Evolutionary conservation across 2,888 invertebrate genomes (phyloP).

Genomic region (Papilio demoleus): DNA sequence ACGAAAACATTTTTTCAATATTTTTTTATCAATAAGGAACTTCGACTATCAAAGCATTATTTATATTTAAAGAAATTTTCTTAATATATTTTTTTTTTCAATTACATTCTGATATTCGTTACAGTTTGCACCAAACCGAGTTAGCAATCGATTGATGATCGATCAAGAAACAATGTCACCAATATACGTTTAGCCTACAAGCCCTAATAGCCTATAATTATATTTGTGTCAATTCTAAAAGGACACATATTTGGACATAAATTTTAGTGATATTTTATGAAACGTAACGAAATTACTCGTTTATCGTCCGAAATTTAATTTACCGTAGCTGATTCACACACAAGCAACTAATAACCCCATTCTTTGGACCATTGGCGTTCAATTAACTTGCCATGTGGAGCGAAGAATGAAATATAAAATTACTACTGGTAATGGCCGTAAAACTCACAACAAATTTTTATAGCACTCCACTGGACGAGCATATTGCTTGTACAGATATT

Average conservation of each 20-base stretch:
- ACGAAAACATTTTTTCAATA: neutral
- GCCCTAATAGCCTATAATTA: neutral
- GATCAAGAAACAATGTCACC: neutral
- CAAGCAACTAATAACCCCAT: constrained; percentile 68
- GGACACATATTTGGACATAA: neutral
- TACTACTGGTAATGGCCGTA: constrained; percentile 62
- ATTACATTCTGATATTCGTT: no score
- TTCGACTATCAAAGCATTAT: neutral
- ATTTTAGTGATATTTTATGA: neutral
- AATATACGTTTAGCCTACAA: neutral
- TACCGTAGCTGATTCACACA: constrained; percentile 44
- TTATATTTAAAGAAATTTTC: neutral
- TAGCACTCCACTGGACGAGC: constrained; percentile 25
- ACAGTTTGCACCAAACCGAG: no score
- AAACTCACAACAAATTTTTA: constrained; percentile 69
- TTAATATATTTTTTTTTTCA: neutral
- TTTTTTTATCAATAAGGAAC: neutral
- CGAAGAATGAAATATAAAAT: constrained; percentile 77
- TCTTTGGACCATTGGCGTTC: constrained; percentile 72
- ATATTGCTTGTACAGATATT: constrained; percentile 21
- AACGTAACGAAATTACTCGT: constrained; percentile 6
- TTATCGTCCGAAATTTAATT: constrained; percentile 39
- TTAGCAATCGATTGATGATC: neutral
- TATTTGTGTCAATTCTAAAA: neutral
- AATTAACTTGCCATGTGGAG: constrained; percentile 70